These are phyloP conservation scores for Sebastes taczanowskii DNA, from an alignment of 2,797 vertebrate species.

Conservation along the genomic window DNA sequence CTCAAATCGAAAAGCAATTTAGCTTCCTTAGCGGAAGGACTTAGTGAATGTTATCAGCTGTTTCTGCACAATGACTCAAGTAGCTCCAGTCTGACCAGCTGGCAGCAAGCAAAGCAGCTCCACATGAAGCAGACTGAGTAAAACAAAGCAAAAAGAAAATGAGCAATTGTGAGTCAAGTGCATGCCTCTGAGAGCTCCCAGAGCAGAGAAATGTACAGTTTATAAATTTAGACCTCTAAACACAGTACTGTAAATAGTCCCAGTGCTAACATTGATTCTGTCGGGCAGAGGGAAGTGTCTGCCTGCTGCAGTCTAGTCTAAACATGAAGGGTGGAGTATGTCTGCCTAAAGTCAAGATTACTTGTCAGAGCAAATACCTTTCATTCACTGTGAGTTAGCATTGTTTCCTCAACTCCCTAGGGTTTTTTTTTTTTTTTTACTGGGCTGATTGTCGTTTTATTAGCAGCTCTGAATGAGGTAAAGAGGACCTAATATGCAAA, in stretches of 20 bases:
- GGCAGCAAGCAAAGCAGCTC: conserved; percentile 20
- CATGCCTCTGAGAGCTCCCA: conserved; percentile 8
- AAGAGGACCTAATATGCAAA: background rate
- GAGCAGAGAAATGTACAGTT: conserved; percentile 4
- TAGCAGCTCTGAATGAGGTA: background rate
- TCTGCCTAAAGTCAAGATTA: conserved; percentile 57
- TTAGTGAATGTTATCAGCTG: conserved; percentile 63
- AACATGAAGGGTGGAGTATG: conserved; percentile 57
- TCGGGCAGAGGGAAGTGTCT: conserved; percentile 24
- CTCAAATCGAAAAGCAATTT: conserved; percentile 47
- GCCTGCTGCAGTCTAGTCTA: conserved; percentile 62
- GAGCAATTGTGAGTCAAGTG: conserved; percentile 25
- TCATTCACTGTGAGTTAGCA: conserved; percentile 47
- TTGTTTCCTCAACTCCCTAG: conserved; percentile 36
- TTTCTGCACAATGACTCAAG: conserved; percentile 42
- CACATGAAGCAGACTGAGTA: background rate
- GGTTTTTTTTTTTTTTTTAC: background rate
- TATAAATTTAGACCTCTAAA: conserved; percentile 33
- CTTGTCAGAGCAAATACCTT: conserved; percentile 66
- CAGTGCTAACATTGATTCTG: conserved; percentile 38
- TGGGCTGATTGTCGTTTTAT: background rate
- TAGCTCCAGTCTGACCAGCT: conserved; percentile 35
- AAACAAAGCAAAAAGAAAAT: conserved; percentile 13
- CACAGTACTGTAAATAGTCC: conserved; percentile 27
- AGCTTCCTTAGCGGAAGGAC: conserved; percentile 34